Conservation (phyloP, 1,140 invertebrate genomes). For the Bombus confusus region DNA sequence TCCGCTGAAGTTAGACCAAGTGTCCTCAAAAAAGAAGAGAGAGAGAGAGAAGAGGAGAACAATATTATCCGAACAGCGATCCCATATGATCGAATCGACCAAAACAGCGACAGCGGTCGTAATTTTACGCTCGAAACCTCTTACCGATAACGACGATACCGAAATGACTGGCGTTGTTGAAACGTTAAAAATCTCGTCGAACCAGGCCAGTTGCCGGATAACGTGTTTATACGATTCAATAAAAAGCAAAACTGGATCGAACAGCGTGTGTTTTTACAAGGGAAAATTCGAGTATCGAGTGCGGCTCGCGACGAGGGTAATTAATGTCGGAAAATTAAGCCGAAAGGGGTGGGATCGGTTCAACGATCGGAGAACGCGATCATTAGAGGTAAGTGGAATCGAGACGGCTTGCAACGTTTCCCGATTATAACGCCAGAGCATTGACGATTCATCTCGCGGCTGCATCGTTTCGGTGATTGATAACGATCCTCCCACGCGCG, state of each 20-base stretch:
- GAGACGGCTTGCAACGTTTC: constrained; percentile 51
- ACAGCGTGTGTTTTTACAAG: too few relatives aligned
- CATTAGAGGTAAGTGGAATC: constrained; percentile 58
- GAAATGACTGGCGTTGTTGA: too few relatives aligned
- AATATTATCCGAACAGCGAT: background rate
- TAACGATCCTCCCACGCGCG: constrained; percentile 21
- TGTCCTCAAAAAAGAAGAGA: background rate
- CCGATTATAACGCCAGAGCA: constrained; percentile 31
- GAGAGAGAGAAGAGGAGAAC: background rate
- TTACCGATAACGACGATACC: too few relatives aligned
- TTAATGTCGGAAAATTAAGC: constrained; percentile 31
- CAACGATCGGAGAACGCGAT: constrained; percentile 46
- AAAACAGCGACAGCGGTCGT: background rate
- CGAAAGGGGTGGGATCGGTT: constrained; percentile 18
- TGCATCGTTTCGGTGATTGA: constrained; percentile 64
- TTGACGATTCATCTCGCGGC: constrained; percentile 51
- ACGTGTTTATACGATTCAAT: too few relatives aligned
- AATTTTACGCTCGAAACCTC: background rate
- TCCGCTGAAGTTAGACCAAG: background rate
- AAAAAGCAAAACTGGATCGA: background rate
- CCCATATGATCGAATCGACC: background rate
- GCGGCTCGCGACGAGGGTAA: background rate
- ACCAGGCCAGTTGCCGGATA: background rate
- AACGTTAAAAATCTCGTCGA: background rate
- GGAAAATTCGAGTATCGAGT: background rate